Evolutionary conservation across 2,797 vertebrate genomes (phyloP).

Genomic region (Natrix natrix): DNA sequence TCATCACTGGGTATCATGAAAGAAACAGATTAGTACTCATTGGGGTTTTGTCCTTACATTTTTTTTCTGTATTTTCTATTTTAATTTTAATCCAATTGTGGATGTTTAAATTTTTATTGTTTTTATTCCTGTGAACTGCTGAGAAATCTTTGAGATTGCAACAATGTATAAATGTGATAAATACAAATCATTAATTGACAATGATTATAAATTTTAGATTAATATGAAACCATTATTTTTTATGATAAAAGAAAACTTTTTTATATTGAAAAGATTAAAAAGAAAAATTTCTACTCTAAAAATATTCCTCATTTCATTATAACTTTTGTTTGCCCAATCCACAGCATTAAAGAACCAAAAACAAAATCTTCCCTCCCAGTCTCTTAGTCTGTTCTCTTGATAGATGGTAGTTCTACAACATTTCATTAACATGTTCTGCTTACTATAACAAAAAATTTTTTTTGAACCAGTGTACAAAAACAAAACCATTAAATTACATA

Average conservation of each 20-base stretch:
- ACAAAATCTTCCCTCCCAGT: neutral
- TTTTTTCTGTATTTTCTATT: neutral
- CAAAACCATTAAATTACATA: neutral
- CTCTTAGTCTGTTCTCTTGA: neutral
- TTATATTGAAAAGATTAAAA: too few species aligned
- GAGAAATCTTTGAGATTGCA: neutral
- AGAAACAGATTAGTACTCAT: neutral
- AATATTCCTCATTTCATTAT: neutral
- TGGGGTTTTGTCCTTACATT: neutral
- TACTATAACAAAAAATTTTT: neutral
- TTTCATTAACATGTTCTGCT: neutral
- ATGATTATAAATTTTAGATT: neutral
- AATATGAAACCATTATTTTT: neutral
- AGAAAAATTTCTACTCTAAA: neutral
- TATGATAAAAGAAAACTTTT: neutral
- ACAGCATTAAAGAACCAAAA: neutral
- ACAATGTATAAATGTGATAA: neutral
- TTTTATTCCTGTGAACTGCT: neutral
- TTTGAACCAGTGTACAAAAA: neutral
- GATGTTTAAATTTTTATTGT: neutral
- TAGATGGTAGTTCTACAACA: neutral
- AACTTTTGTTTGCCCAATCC: neutral
- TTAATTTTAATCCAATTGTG: neutral
- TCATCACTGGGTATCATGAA: neutral
- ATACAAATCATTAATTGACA: neutral